phyloP scores from a whole-genome alignment of 2,113 vertebrate genomes.

The Corythoichthys intestinalis region DNA sequence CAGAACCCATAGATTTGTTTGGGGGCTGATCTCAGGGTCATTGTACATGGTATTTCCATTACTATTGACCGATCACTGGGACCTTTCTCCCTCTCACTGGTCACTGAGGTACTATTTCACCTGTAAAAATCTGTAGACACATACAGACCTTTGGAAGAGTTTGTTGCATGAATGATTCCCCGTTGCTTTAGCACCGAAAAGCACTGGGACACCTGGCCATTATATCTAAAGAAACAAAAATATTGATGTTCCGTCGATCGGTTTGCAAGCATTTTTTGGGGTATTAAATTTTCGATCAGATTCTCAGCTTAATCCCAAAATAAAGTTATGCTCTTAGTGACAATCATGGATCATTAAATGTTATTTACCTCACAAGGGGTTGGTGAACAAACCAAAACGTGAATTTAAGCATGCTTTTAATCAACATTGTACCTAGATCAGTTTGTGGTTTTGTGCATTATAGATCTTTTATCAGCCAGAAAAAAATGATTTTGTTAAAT shows the following conservation, averaged over 20 bases:
- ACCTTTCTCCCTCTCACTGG: conserved; percentile 35
- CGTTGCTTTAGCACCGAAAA: background rate
- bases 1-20: conserved; percentile 53
- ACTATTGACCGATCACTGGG: conserved; percentile 56
- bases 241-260: background rate
- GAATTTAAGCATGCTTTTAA: too few relatives aligned
- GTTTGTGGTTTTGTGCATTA: too few relatives aligned
- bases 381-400: too few relatives aligned
- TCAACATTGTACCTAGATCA: too few relatives aligned
- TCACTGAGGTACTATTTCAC: conserved; percentile 33
- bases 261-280: background rate
- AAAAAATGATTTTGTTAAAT: too few relatives aligned
- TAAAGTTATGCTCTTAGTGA: too few relatives aligned
- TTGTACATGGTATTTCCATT: conserved; percentile 66
- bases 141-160: background rate
- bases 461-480: too few relatives aligned
- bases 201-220: background rate
- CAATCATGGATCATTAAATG: too few relatives aligned
- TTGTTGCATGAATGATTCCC: background rate
- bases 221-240: background rate
- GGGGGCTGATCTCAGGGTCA: conserved; percentile 56
- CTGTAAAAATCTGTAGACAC: conserved; percentile 3
- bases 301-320: too few relatives aligned
- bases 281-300: too few relatives aligned
- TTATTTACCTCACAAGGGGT: too few relatives aligned